Percentiles rank a stretch among this genome's conserved stretches.
phyloP scores from a whole-genome alignment of 2,888 invertebrate species.

The Protonemura montana region DNA sequence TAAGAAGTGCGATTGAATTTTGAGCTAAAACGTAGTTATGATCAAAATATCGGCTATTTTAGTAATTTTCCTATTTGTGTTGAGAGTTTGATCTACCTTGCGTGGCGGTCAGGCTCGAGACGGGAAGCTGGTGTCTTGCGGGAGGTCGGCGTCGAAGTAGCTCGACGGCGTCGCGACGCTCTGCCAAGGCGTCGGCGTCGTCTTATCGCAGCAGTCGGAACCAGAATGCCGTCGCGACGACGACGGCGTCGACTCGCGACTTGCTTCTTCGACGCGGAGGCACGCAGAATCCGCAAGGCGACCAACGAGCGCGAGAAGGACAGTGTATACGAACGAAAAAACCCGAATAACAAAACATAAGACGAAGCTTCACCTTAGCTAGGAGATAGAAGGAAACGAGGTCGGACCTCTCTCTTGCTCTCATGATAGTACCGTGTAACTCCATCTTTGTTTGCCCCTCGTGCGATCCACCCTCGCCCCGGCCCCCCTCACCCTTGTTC shows the following conservation, averaged over 20 bases:
- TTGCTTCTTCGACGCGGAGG: constrained; percentile 24
- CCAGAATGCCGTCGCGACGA: background rate
- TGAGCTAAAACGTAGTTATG: background rate
- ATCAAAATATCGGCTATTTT: background rate
- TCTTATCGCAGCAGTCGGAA: too few species aligned
- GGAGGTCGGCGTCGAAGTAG: background rate
- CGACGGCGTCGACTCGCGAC: background rate
- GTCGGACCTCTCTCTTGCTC: background rate
- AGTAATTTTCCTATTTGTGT: too few species aligned
- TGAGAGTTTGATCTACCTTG: background rate
- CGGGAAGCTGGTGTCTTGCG: background rate
- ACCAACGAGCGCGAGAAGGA: too few species aligned
- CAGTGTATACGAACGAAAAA: background rate
- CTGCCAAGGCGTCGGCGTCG: background rate
- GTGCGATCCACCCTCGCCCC: background rate
- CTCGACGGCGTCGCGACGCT: constrained; percentile 17
- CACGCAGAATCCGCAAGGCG: constrained; percentile 27
- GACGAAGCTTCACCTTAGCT: background rate
- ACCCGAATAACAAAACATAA: background rate
- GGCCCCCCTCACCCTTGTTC: constrained; percentile 3
- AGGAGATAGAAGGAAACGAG: constrained; percentile 40
- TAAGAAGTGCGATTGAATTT: too few species aligned
- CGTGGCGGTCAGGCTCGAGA: background rate
- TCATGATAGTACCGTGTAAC: constrained; percentile 22
- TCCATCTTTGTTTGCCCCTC: constrained; percentile 21